Percentiles rank a stretch among this genome's conserved stretches.
These are phyloP conservation scores for Emydocephalus ijimae DNA, from an alignment of 2,113 vertebrate genomes.

Conservation along the genomic window DNA sequence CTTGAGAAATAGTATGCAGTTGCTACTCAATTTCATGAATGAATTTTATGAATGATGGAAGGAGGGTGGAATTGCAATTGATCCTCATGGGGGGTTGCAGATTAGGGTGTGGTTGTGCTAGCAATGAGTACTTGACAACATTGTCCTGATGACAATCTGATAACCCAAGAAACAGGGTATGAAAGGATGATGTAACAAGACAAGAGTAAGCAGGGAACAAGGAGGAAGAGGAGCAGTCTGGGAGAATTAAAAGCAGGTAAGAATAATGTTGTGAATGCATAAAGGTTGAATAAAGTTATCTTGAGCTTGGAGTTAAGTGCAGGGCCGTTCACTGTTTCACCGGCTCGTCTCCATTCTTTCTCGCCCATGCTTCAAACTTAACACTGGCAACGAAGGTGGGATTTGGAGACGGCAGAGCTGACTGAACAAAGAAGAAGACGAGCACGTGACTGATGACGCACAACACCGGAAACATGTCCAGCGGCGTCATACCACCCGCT, in stretches of 20 bases:
- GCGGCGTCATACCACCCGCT: too few relatives aligned
- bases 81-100: background rate
- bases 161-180: background rate
- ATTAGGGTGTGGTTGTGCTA: background rate
- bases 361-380: too few relatives aligned
- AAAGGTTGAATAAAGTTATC: too few relatives aligned
- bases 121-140: background rate
- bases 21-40: background rate
- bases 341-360: too few relatives aligned
- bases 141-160: background rate
- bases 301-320: too few relatives aligned
- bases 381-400: too few relatives aligned
- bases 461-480: too few relatives aligned
- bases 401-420: too few relatives aligned
- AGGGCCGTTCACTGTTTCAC: too few relatives aligned
- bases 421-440: too few relatives aligned
- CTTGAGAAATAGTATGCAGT: background rate
- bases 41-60: background rate
- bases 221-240: background rate
- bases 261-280: too few relatives aligned
- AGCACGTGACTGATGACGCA: too few relatives aligned
- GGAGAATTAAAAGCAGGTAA: background rate
- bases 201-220: background rate
- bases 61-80: background rate
- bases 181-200: background rate